Evolutionary conservation across 1,140 invertebrate species (phyloP).

Genomic region (Pomacea maculata): DNA sequence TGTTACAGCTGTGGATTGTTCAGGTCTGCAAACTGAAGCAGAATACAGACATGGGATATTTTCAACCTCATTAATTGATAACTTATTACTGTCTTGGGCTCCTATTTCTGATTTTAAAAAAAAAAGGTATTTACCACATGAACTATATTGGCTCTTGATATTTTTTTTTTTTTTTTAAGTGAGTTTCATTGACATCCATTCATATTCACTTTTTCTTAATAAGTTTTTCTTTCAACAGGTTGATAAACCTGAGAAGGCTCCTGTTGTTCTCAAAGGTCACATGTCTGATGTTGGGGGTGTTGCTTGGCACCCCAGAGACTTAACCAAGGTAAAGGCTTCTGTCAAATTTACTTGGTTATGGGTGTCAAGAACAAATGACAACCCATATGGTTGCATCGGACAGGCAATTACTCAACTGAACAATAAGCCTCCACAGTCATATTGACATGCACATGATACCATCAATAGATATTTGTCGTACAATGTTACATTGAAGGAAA

Average conservation of each 20-base stretch:
- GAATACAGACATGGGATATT: not conserved
- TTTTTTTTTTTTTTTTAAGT: not conserved
- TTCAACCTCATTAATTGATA: not conserved
- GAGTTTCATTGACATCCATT: not conserved
- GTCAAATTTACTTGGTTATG: not conserved
- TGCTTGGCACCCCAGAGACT: not conserved
- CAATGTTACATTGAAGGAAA: too few species aligned
- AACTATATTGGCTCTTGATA: not conserved
- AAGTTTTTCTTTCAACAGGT: constrained; percentile 1
- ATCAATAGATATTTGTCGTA: not conserved
- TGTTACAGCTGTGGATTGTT: not conserved
- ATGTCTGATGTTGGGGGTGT: not conserved
- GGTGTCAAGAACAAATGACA: not conserved
- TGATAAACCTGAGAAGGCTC: constrained; percentile 1
- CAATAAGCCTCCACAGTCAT: not conserved
- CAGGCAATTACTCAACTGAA: not conserved
- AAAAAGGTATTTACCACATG: not conserved
- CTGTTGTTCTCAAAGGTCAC: constrained; percentile 7
- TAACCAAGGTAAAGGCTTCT: constrained; percentile 7
- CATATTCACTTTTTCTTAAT: not conserved
- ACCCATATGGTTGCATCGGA: not conserved
- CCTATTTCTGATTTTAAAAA: not conserved
- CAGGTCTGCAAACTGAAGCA: too few species aligned
- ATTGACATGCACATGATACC: not conserved
- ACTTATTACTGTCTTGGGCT: not conserved